Evolutionary conservation across 2,797 vertebrate genomes (phyloP).

Genomic region (Scolopax rusticola): DNA sequence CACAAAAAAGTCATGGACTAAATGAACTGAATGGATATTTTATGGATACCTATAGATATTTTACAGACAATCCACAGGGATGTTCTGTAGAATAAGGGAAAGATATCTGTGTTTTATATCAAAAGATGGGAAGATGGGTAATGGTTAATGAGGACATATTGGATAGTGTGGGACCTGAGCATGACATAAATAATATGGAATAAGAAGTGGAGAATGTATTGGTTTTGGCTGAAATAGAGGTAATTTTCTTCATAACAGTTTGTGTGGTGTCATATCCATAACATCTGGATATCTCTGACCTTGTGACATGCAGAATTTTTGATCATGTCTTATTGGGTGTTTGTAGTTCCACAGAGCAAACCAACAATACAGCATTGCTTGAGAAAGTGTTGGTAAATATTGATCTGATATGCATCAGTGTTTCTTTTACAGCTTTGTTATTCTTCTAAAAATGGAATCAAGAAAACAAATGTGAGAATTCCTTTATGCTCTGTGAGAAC

Average conservation of each 20-base stretch:
- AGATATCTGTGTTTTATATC: not conserved
- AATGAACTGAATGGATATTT: not conserved
- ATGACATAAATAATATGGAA: not conserved
- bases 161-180: not conserved
- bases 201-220: not conserved
- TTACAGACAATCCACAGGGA: not conserved
- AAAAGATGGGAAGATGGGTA: not conserved
- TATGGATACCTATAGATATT: not conserved
- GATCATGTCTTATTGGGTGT: not conserved
- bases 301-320: not conserved
- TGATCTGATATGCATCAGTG: accelerated
- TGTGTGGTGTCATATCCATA: not conserved
- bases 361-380: not conserved
- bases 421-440: not conserved
- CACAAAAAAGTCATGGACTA: not conserved
- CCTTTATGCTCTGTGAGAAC: not conserved
- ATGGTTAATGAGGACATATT: not conserved
- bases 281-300: not conserved
- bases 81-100: not conserved
- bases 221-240: not conserved
- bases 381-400: not conserved
- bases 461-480: not conserved
- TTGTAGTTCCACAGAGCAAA: not conserved
- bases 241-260: not conserved
- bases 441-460: not conserved